Base-by-base conservation (phyloP, 2,888 invertebrate species). In the Leucozona laternaria region DNA sequence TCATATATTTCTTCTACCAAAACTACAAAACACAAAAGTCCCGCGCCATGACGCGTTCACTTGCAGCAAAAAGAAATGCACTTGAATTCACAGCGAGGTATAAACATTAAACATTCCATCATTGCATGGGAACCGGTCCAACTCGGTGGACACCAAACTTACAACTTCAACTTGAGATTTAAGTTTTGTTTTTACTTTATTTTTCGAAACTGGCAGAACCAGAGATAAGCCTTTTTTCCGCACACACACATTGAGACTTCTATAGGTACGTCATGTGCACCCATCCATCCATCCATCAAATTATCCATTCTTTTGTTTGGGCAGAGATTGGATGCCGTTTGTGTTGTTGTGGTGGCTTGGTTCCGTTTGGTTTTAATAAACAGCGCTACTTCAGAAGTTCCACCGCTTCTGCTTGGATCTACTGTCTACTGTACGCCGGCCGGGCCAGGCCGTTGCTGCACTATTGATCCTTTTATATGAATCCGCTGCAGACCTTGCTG, bases 341-440 rank as follows among this genome's bases (percentile, higher is more conserved):
- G 45, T 66, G 48, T 48, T 58, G 28, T 57, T 48, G 48, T 34
- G 55, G 73, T 76, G 73, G 79, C 80, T 77, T 77, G 82, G 73
- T 20, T 68, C 34, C 50, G 68, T 68, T 68, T 68, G 68, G 37
- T 68, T 86, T 86, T 86, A 86, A 86, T 86, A 86, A 86, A 86
- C 86, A 86, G 86, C 86, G 84, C 86, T 86, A 82, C 86, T 86
- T 86, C 86, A 86, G 86, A 86, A 86, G 86, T 78, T 86, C 75
- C 82, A 81, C 77, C 80, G 53, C 25, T 70, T 57, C 62, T 50
- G 11, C 20, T 53, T 40, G 68, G 76, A 75, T 60, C 34, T 25
- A 15, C 62, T 17, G 20, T 37, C 4, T 31, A 31, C 28, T 28
- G 28, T 28, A 28, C 31, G 31, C 7, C 31, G n/a, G n/a, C n/a